Evolutionary conservation across 2,113 vertebrate species (phyloP), one percentile per base, ranked within the genome.

Genomic region (Hydrochoerus hydrochaeris): DNA sequence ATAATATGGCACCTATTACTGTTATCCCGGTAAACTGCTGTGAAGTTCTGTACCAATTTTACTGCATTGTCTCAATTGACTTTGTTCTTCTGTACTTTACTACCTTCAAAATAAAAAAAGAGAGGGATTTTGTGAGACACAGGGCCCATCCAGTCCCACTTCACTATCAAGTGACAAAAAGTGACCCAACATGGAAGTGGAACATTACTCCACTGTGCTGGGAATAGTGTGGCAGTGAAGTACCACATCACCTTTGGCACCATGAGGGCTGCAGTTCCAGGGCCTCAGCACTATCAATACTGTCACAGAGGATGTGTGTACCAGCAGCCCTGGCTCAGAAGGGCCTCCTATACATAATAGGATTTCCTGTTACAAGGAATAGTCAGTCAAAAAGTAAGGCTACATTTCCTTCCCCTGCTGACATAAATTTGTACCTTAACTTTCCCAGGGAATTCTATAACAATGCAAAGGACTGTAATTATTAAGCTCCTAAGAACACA

Each of bases 341-440:
- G 14, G 24, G 7, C 3, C 1, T 26, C 7, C n/a, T 58, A 90
- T 28, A 88, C 82, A 95, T 94, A 94, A 97, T 92, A 3, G 7
- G 32, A 97, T 95, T 98, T 98, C 97, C 97, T 98, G 81, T 38
- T 95, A 97, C 90, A 98, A 93, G 93, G 16, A 57, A 95, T 78
- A 96, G 97, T 91, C 86, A 91, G 92, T 92, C 92, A 96, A 78
- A 97, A 95, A 87, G 69, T 35, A 84, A 0, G 16, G 19, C 88
- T 90, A 96, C 88, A 44, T 77, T 12, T 73, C 81, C 81, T 89
- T 84, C 57, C 32, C 26, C 32, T 3, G 62, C 22, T 65, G 88
- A 95, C 57, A 49, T 69, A 67, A 86, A 96, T 90, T 94, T 92
- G 84, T 87, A 91, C 77, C 91, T 63, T 49, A 92, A 83, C 49